Conservation (phyloP, 2,113 vertebrate genomes). For the Eurypyga helias region DNA sequence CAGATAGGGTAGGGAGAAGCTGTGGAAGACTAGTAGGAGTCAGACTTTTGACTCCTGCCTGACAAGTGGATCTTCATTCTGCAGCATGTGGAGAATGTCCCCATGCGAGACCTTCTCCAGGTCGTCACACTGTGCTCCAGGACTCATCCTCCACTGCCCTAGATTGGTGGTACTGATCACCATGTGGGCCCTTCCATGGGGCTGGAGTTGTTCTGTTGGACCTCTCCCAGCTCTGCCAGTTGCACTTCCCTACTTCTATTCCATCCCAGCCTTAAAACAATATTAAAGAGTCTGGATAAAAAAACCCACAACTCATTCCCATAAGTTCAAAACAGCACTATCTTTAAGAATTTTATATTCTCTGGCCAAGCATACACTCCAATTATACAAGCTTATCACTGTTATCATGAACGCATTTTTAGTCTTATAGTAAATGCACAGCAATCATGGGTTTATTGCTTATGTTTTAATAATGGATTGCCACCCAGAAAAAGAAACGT, state of each 20-base stretch:
- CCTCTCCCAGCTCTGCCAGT: neutral
- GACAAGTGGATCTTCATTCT: neutral
- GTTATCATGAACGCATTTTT: slow-evolving; percentile 4
- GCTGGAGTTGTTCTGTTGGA: neutral
- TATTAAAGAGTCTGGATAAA: neutral
- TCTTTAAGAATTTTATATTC: slow-evolving; percentile 25
- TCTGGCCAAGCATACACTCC: neutral
- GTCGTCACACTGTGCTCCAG: neutral
- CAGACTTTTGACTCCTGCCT: neutral
- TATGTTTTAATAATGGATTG: slow-evolving; percentile 39
- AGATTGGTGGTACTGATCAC: fast-evolving
- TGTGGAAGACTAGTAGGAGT: neutral
- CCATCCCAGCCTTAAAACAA: neutral
- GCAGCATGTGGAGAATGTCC: too few species aligned
- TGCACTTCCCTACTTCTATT: neutral
- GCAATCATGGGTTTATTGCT: neutral
- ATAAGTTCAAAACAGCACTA: neutral
- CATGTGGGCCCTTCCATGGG: fast-evolving
- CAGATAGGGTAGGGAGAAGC: neutral
- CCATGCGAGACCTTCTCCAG: neutral
- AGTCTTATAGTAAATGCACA: neutral
- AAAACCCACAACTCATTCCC: neutral
- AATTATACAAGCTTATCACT: slow-evolving; percentile 8
- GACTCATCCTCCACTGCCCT: neutral
- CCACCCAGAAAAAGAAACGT: slow-evolving; percentile 25